Conservation (phyloP, 2,888 invertebrate genomes). For the Hirtodrosophila trivittata region DNA sequence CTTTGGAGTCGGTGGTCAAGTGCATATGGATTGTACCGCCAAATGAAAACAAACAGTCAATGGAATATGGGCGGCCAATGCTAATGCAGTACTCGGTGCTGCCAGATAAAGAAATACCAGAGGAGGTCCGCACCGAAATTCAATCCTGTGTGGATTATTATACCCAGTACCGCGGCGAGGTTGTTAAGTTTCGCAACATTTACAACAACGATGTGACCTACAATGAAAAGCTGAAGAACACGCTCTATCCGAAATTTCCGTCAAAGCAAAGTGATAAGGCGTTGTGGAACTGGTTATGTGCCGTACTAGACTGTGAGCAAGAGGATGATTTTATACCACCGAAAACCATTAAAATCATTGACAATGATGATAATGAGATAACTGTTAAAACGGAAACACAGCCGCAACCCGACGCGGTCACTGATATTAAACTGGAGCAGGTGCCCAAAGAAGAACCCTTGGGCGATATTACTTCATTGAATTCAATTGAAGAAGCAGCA, state of each 20-base stretch:
- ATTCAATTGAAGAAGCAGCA: constrained; percentile 63
- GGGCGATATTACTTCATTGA: constrained; percentile 35
- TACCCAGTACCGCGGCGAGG: constrained; percentile 87
- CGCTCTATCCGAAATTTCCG: constrained; percentile 92
- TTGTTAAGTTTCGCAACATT: constrained; percentile 86
- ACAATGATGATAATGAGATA: constrained; percentile 62
- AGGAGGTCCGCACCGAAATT: constrained; percentile 93
- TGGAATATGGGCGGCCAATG: constrained; percentile 96
- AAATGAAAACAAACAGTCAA: constrained; percentile 93
- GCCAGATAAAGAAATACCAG: constrained; percentile 91
- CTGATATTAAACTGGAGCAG: constrained; percentile 63
- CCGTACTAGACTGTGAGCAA: constrained; percentile 89
- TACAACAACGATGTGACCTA: constrained; percentile 87
- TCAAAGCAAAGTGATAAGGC: constrained; percentile 90
- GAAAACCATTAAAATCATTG: constrained; percentile 82
- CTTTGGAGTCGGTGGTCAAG: constrained; percentile 92
- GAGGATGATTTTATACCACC: constrained; percentile 88
- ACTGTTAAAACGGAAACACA: constrained; percentile 60
- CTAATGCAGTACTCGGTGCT: constrained; percentile 93
- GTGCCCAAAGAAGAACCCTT: constrained; percentile 71
- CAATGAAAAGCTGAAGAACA: constrained; percentile 93
- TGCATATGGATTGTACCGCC: constrained; percentile 99
- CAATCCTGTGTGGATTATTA: constrained; percentile 94
- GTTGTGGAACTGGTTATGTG: constrained; percentile 91
- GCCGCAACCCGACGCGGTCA: constrained; percentile 22